A percentile compares a stretch with the other conserved stretches of the same genome.
These are phyloP conservation scores for Melanotaenia duboulayi DNA, from an alignment of 2,113 vertebrate species.

Conservation along the genomic window DNA sequence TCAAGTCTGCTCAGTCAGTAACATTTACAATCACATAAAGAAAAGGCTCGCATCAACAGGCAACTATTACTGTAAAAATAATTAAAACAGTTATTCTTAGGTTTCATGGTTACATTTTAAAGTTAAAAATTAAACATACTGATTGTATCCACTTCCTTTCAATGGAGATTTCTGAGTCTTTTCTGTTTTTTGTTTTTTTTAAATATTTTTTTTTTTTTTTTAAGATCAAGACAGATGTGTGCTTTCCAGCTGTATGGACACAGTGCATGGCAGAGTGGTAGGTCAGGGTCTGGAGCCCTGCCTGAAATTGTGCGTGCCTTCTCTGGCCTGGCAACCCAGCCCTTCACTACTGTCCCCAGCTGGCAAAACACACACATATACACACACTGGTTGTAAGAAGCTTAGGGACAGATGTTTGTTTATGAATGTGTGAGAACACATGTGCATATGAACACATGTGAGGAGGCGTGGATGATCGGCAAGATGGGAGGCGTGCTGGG, in stretches of 20 bases:
- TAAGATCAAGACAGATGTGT: slow-evolving; percentile 42
- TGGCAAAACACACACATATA: slow-evolving; percentile 22
- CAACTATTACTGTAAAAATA: not conserved
- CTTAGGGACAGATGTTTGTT: slow-evolving; percentile 71
- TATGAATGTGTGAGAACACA: slow-evolving; percentile 50
- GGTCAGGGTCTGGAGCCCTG: slow-evolving; percentile 34
- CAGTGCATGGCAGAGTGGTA: slow-evolving; percentile 6
- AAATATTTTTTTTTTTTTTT: not conserved
- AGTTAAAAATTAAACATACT: not conserved
- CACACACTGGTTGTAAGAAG: slow-evolving; percentile 62
- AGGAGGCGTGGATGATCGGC: not conserved
- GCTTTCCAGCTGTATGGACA: slow-evolving; percentile 43
- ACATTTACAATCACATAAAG: not conserved
- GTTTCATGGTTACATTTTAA: not conserved
- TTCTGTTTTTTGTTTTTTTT: not conserved
- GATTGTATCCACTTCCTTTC: not conserved
- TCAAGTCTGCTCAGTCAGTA: slow-evolving; percentile 3
- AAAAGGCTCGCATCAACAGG: not conserved
- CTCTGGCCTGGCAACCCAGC: slow-evolving; percentile 21
- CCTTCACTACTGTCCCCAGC: slow-evolving; percentile 30
- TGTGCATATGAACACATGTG: slow-evolving; percentile 42
- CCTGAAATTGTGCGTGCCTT: slow-evolving; percentile 51
- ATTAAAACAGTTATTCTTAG: not conserved
- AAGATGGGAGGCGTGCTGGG: not conserved
- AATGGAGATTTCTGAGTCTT: not conserved